These are phyloP conservation scores for Coendou prehensilis DNA, from an alignment of 2,797 vertebrate genomes.

Conservation along the genomic window DNA sequence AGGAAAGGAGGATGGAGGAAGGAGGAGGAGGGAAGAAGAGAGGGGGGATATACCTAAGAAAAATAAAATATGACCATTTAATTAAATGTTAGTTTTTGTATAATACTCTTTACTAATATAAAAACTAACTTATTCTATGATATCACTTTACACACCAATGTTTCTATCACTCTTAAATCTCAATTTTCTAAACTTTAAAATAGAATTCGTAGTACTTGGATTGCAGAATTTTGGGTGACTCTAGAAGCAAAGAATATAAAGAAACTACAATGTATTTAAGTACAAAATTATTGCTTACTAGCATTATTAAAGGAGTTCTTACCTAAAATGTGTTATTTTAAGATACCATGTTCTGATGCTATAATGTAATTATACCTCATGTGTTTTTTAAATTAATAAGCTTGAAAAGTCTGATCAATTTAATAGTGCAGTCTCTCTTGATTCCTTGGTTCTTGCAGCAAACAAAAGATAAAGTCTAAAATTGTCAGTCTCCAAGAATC, in stretches of 20 bases:
- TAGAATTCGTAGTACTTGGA: not conserved
- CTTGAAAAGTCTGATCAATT: slow-evolving; percentile 43
- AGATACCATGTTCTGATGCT: not conserved
- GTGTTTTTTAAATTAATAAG: slow-evolving; percentile 44
- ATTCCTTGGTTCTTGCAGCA: slow-evolving; percentile 8
- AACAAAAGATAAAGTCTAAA: slow-evolving; percentile 61
- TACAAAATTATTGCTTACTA: slow-evolving; percentile 40
- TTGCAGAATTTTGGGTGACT: not conserved
- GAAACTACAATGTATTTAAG: not conserved
- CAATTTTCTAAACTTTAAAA: slow-evolving; percentile 57
- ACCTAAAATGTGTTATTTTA: slow-evolving; percentile 23
- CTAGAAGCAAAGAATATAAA: slow-evolving; percentile 3
- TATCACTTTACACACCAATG: not conserved
- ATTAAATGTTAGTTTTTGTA: slow-evolving; percentile 7
- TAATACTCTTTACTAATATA: not conserved
- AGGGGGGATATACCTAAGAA: not conserved
- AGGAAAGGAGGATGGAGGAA: too few species aligned
- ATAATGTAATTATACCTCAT: not conserved
- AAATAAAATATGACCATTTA: not conserved
- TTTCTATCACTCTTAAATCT: slow-evolving; percentile 1
- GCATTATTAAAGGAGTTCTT: slow-evolving; percentile 2
- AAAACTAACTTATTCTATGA: slow-evolving; percentile 25
- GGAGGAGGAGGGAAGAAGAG: not conserved
- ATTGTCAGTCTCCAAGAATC: not conserved
- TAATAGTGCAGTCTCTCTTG: not conserved